phyloP scores from a whole-genome alignment of 2,888 invertebrate species.

The Cremastinae sp. region DNA sequence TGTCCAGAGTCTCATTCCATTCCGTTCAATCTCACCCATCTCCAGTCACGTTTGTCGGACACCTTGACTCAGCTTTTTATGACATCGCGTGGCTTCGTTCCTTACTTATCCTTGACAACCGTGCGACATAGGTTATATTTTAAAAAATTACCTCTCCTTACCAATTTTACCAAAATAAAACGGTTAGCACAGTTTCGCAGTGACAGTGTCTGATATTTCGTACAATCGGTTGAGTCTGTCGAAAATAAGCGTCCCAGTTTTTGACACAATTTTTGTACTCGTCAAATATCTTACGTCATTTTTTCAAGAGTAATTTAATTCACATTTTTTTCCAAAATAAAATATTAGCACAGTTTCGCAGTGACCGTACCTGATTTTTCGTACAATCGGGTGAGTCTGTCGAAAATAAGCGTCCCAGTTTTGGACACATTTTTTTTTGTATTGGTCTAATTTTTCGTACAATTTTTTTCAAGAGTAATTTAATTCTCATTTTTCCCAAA shows the following conservation, averaged over 20 bases:
- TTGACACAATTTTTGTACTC: no score
- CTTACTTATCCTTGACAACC: constrained; percentile 1
- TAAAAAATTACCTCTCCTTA: neutral
- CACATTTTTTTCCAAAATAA: neutral
- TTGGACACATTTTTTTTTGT: no score
- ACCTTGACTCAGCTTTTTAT: constrained; percentile 10
- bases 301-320: no score
- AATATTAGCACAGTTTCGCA: no score
- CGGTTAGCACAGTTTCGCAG: no score
- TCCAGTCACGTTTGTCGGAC: constrained; percentile 6
- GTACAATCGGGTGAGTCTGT: no score
- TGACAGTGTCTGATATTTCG: neutral
- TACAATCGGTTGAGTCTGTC: no score
- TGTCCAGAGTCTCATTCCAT: constrained; percentile 10
- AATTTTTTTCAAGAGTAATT: no score
- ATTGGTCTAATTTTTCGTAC: no score
- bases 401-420: no score
- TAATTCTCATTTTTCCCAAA: neutral
- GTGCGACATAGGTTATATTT: constrained; percentile 1
- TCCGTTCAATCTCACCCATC: constrained; percentile 2
- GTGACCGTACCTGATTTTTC: neutral
- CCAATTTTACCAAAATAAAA: neutral
- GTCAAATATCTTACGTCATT: no score
- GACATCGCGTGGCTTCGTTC: constrained; percentile 6
- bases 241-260: no score